Percentiles rank a stretch among this genome's conserved stretches.
These are phyloP conservation scores for Octomys mimax DNA, from an alignment of 2,797 vertebrate genomes.

Conservation along the genomic window DNA sequence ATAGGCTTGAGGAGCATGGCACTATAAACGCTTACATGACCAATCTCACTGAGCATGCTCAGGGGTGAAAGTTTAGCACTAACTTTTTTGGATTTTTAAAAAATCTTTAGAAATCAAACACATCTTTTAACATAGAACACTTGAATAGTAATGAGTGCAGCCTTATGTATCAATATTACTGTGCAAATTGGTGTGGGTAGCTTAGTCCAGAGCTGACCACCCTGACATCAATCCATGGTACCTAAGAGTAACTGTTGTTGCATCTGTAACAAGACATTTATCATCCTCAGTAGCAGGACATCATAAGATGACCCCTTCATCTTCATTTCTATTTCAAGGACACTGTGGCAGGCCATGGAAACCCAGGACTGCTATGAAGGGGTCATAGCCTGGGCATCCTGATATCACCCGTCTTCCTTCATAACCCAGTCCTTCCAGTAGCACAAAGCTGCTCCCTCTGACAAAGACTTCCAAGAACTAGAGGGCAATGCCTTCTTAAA, in stretches of 20 bases:
- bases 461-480: conserved; percentile 66
- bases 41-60: conserved; percentile 90
- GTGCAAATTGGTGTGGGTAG: conserved; percentile 88
- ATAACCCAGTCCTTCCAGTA: neutral
- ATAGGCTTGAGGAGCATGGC: conserved; percentile 88
- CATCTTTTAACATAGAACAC: conserved; percentile 90
- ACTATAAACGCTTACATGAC: conserved; percentile 90
- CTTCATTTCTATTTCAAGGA: conserved; percentile 80
- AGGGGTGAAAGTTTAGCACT: conserved; percentile 91
- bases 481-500: conserved; percentile 41
- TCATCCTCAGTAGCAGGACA: conserved; percentile 88
- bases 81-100: conserved; percentile 88
- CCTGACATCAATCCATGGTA: conserved; percentile 85
- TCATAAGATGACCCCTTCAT: conserved; percentile 81
- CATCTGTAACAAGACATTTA: conserved; percentile 83
- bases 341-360: conserved; percentile 77
- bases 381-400: conserved; percentile 60
- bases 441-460: conserved; percentile 53
- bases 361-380: conserved; percentile 73
- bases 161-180: conserved; percentile 91
- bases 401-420: conserved; percentile 37
- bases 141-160: conserved; percentile 91
- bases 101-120: conserved; percentile 89
- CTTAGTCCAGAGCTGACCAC: conserved; percentile 86
- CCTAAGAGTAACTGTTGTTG: conserved; percentile 86